phyloP scores from a whole-genome alignment of 2,113 vertebrate genomes.

The Plecturocebus donacophilus region DNA sequence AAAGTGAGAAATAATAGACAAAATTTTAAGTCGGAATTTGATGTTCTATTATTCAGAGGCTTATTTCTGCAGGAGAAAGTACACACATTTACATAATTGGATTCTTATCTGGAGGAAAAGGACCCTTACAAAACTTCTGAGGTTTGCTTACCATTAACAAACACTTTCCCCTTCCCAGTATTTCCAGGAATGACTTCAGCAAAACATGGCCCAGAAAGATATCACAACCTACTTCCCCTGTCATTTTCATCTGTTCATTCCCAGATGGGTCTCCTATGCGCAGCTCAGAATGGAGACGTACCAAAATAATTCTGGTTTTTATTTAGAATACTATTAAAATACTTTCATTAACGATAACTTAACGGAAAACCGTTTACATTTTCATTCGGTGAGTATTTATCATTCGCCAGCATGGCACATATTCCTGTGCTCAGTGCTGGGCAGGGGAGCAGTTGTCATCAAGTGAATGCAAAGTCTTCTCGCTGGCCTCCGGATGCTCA shows the following conservation, averaged over 20 bases:
- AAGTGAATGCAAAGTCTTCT: accelerated
- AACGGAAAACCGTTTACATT: background rate
- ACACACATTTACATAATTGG: constrained; percentile 40
- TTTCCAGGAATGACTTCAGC: background rate
- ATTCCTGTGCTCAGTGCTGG: accelerated
- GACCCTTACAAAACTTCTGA: background rate
- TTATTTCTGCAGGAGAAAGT: constrained; percentile 2
- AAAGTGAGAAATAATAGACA: constrained; percentile 37
- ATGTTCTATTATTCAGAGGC: constrained; percentile 5
- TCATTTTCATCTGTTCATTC: accelerated
- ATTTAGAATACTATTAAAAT: background rate
- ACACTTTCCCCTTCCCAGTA: background rate
- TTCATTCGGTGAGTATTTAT: background rate
- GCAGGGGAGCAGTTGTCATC: accelerated
- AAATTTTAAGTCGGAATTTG: constrained; percentile 9
- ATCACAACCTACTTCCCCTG: accelerated
- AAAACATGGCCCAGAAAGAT: background rate
- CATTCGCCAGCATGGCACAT: accelerated
- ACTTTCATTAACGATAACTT: background rate
- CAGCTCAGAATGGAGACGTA: background rate
- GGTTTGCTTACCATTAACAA: background rate
- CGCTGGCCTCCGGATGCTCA: accelerated
- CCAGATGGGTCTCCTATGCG: background rate
- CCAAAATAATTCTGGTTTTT: background rate
- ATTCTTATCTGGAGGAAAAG: constrained; percentile 43